These are phyloP conservation scores for Calycopis cecrops DNA, from an alignment of 1,140 invertebrate species.

Conservation along the genomic window DNA sequence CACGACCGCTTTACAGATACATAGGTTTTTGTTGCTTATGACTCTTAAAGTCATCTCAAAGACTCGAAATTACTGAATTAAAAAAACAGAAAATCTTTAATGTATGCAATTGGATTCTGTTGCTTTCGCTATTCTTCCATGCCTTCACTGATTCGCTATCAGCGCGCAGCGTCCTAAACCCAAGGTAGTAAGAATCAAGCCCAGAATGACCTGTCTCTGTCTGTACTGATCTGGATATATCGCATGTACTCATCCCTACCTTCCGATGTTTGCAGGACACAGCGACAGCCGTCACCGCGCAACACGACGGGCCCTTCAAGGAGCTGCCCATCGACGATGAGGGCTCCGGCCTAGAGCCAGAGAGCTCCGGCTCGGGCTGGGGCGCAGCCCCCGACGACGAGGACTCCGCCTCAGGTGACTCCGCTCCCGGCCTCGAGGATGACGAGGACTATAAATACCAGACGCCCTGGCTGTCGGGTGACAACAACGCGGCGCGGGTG, in stretches of 20 bases:
- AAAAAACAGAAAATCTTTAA: too few species aligned
- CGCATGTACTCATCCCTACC: not conserved
- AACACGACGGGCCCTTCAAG: constrained; percentile 46
- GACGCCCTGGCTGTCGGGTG: not conserved
- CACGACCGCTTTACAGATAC: too few species aligned
- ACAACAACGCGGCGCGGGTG: constrained; percentile 2
- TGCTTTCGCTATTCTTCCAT: too few species aligned
- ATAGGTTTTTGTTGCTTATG: too few species aligned
- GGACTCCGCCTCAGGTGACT: constrained; percentile 65
- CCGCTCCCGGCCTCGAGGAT: constrained; percentile 41
- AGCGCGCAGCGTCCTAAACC: too few species aligned
- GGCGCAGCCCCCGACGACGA: constrained; percentile 73
- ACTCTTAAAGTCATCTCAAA: too few species aligned
- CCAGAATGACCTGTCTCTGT: too few species aligned
- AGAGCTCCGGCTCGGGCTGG: constrained; percentile 73
- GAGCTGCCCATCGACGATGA: constrained; percentile 72
- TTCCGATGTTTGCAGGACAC: constrained; percentile 49
- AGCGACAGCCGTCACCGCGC: constrained; percentile 39
- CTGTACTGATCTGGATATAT: too few species aligned
- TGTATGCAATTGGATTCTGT: too few species aligned
- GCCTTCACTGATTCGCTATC: too few species aligned
- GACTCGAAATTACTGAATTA: too few species aligned
- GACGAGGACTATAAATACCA: constrained; percentile 50
- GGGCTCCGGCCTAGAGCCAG: constrained; percentile 69
- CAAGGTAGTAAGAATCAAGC: too few species aligned